phyloP scores from a whole-genome alignment of 1,140 invertebrate genomes.

The Drosophila subpulchrella region DNA sequence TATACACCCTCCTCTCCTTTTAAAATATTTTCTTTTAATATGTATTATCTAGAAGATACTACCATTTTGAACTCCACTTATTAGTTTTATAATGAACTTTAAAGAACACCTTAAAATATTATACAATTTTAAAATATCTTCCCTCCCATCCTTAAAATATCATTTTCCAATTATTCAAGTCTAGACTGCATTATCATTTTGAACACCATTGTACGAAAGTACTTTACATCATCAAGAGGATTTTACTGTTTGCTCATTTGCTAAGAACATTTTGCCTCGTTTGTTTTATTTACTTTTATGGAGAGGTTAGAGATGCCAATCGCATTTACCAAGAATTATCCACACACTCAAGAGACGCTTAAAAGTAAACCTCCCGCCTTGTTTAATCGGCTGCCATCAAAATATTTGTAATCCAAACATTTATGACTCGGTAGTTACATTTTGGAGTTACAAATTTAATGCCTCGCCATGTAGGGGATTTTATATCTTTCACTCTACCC shows the following conservation, averaged over 20 bases:
- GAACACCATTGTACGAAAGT: slow-evolving; percentile 18
- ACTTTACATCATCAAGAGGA: slow-evolving; percentile 2
- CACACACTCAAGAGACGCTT: slow-evolving; percentile 23
- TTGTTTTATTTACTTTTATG: slow-evolving; percentile 51
- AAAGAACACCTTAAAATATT: too few relatives aligned
- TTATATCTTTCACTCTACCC: slow-evolving; percentile 32
- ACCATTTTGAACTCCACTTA: too few relatives aligned
- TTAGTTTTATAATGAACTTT: too few relatives aligned
- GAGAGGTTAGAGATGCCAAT: slow-evolving; percentile 60
- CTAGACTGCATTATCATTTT: not conserved
- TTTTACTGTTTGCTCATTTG: slow-evolving; percentile 53
- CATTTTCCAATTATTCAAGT: too few relatives aligned
- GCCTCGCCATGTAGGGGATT: slow-evolving; percentile 32
- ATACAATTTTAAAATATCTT: too few relatives aligned
- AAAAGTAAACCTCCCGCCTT: slow-evolving; percentile 39
- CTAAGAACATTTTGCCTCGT: slow-evolving; percentile 46
- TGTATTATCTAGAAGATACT: too few relatives aligned
- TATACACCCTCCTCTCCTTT: not conserved
- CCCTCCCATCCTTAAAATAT: too few relatives aligned
- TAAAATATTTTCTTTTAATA: not conserved
- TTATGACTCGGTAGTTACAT: slow-evolving; percentile 66
- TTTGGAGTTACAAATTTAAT: slow-evolving; percentile 68
- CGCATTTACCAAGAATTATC: slow-evolving; percentile 67
- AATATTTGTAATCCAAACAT: slow-evolving; percentile 82
- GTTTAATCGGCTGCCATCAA: slow-evolving; percentile 60